These are phyloP conservation scores for Caranx ignobilis DNA, from an alignment of 2,113 vertebrate species.

Conservation along the genomic window DNA sequence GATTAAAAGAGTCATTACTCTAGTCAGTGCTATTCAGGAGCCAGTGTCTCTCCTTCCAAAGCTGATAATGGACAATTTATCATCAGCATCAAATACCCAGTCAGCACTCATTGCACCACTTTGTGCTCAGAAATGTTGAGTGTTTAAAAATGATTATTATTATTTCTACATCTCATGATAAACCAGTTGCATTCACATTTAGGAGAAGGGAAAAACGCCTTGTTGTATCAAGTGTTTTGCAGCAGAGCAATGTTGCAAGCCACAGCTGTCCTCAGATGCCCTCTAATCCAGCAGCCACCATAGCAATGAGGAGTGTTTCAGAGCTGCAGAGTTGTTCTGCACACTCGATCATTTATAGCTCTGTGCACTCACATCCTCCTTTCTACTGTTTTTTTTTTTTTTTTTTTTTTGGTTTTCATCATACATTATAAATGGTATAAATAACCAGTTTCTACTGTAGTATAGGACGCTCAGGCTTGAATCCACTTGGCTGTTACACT, in stretches of 20 bases:
- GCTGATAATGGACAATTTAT: background rate
- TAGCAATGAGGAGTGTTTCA: conserved; percentile 15
- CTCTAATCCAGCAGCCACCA: conserved; percentile 50
- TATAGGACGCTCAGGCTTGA: conserved; percentile 31
- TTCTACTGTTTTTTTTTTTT: background rate
- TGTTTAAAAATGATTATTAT: background rate
- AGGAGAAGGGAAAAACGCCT: background rate
- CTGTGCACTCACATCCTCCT: background rate
- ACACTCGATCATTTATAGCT: background rate
- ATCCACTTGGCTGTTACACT: conserved; percentile 41
- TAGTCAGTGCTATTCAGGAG: background rate
- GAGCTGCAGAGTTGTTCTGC: conserved; percentile 11
- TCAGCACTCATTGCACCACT: background rate
- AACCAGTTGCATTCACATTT: background rate
- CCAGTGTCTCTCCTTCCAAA: background rate
- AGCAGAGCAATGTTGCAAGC: conserved; percentile 34
- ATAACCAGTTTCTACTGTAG: background rate
- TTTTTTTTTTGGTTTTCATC: background rate
- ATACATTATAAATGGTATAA: background rate
- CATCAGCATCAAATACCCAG: background rate
- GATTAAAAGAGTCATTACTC: background rate
- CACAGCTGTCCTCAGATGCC: conserved; percentile 71
- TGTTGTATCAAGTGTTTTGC: conserved; percentile 28
- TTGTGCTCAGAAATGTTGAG: background rate
- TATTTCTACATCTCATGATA: conserved; percentile 20